A percentile compares a stretch with the other conserved stretches of the same genome.
Evolutionary conservation across 2,888 invertebrate genomes (phyloP).

Genomic region (Didymodactylos carnosus): DNA sequence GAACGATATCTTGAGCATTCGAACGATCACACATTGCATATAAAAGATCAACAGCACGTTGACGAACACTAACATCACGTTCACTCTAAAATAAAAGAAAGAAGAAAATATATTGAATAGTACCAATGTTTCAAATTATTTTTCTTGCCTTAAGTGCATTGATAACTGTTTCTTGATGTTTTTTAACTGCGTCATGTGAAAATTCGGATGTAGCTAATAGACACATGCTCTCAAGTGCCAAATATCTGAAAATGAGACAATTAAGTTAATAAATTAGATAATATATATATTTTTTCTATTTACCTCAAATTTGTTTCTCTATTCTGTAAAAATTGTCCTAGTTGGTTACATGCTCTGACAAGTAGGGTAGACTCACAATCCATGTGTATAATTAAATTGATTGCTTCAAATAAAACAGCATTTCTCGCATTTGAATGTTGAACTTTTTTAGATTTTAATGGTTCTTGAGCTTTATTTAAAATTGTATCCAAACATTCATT

Average conservation of each 20-base stretch:
- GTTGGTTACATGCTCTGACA: conserved; percentile 90
- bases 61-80: conserved; percentile 87
- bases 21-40: conserved; percentile 99
- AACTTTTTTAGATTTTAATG: conserved; percentile 80
- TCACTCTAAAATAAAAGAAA: conserved; percentile 47
- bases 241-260: too few species aligned
- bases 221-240: conserved; percentile 97
- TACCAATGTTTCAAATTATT: neutral
- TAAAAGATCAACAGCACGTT: conserved; percentile 85
- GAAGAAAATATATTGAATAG: neutral
- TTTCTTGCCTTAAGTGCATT: conserved; percentile 57
- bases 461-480: conserved; percentile 71
- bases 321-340: conserved; percentile 78
- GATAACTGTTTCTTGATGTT: conserved; percentile 97
- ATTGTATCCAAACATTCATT: conserved; percentile 96
- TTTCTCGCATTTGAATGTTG: conserved; percentile 99
- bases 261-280: too few species aligned
- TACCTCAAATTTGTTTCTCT: conserved; percentile 92
- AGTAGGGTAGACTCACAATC: conserved; percentile 88
- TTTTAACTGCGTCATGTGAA: conserved; percentile 97
- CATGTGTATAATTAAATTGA: conserved; percentile 95
- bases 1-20: conserved; percentile 96
- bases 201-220: conserved; percentile 95
- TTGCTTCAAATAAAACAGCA: conserved; percentile 96
- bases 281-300: too few species aligned